These are phyloP conservation scores for Rhopalosiphum padi DNA, from an alignment of 1,140 invertebrate genomes.

Conservation along the genomic window DNA sequence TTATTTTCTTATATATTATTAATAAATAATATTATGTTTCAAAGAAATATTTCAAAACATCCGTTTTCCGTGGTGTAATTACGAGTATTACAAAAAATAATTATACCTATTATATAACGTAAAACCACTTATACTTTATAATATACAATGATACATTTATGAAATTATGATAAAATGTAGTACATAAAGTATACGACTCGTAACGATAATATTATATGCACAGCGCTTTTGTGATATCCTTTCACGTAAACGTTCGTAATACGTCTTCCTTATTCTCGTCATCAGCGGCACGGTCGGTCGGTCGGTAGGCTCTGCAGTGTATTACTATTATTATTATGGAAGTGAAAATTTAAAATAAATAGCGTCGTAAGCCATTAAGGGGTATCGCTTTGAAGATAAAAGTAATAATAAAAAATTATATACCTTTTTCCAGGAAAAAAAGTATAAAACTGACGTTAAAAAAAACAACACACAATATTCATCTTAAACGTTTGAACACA, in stretches of 20 bases:
- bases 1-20: neutral
- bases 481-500: conserved; percentile 18
- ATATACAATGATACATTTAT: neutral
- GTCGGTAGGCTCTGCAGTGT: neutral
- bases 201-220: conserved; percentile 17
- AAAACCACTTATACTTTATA: neutral
- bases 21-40: neutral
- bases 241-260: neutral
- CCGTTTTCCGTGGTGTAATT: neutral
- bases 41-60: neutral
- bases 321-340: conserved; percentile 33
- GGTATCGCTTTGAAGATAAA: conserved; percentile 55
- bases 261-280: neutral
- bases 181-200: neutral
- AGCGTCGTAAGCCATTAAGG: conserved; percentile 30
- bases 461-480: conserved; percentile 27
- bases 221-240: conserved; percentile 9
- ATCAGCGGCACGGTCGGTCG: neutral
- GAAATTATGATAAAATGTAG: neutral
- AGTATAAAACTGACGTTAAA: conserved; percentile 1
- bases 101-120: neutral
- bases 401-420: conserved; percentile 54
- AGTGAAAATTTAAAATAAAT: conserved; percentile 54
- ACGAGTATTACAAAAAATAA: neutral
- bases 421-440: conserved; percentile 25